Conservation (phyloP, 2,113 vertebrate species). For the Oreotragus oreotragus region DNA sequence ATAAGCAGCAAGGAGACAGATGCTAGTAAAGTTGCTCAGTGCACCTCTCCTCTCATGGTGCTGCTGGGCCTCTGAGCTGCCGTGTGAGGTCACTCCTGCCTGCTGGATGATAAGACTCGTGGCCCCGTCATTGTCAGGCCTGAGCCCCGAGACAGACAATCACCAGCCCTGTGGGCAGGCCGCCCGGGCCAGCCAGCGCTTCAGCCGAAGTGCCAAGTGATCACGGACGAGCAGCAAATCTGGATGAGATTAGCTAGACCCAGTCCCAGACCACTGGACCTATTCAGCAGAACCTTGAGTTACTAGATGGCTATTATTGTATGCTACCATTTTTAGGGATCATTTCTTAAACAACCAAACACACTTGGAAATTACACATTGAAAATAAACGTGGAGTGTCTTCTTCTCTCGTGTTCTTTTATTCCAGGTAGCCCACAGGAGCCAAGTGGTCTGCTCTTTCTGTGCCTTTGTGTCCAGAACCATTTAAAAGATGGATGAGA, state of each 20-base stretch:
- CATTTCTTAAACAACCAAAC: neutral
- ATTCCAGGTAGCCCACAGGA: neutral
- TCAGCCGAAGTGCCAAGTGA: neutral
- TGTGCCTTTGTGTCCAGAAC: neutral
- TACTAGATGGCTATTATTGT: neutral
- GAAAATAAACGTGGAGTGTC: neutral
- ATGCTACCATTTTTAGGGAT: neutral
- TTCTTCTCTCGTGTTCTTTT: neutral
- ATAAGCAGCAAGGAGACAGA: neutral
- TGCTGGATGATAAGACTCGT: neutral
- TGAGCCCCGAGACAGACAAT: neutral
- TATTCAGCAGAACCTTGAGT: neutral
- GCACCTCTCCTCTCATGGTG: neutral
- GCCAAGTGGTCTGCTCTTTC: neutral
- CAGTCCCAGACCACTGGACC: neutral
- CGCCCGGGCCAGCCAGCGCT: neutral
- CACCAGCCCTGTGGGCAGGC: accelerated
- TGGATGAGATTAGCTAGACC: accelerated
- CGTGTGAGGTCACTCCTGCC: neutral
- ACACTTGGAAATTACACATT: neutral
- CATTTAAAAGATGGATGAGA: neutral
- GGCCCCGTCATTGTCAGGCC: accelerated
- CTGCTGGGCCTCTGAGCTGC: neutral
- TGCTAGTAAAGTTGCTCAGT: neutral
- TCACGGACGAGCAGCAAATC: neutral